These are phyloP conservation scores for Neoarius graeffei DNA, from an alignment of 2,113 vertebrate genomes.

Conservation along the genomic window DNA sequence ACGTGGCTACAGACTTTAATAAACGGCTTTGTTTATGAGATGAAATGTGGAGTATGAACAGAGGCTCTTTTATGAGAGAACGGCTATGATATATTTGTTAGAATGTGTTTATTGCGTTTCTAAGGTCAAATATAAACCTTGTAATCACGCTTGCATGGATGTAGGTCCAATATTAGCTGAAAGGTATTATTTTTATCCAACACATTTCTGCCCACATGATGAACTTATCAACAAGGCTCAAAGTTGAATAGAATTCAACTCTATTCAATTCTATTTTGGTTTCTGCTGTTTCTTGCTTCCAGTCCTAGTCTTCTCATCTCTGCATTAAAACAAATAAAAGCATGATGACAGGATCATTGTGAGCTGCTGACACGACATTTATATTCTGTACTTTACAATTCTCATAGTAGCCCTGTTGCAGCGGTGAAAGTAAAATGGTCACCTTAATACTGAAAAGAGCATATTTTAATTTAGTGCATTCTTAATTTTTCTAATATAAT, in stretches of 20 bases:
- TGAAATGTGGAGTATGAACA: conserved; percentile 32
- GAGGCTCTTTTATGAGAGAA: conserved; percentile 21
- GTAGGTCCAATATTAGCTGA: conserved; percentile 12
- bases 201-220: conserved; percentile 3
- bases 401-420: too few species aligned
- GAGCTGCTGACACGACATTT: background rate
- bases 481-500: background rate
- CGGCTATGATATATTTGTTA: conserved; percentile 14
- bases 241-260: conserved; percentile 23
- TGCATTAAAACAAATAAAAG: too few species aligned
- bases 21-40: conserved; percentile 36
- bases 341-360: background rate
- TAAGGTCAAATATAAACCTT: conserved; percentile 12
- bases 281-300: background rate
- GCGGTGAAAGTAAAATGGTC: background rate
- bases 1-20: conserved; percentile 35
- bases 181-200: conserved; percentile 4
- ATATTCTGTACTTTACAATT: background rate
- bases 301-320: background rate
- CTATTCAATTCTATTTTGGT: background rate
- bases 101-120: conserved; percentile 29
- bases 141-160: conserved; percentile 10
- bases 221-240: background rate
- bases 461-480: background rate
- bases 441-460: background rate